Base-by-base conservation (phyloP, 2,888 invertebrate species). In the Heliconius sara region DNA sequence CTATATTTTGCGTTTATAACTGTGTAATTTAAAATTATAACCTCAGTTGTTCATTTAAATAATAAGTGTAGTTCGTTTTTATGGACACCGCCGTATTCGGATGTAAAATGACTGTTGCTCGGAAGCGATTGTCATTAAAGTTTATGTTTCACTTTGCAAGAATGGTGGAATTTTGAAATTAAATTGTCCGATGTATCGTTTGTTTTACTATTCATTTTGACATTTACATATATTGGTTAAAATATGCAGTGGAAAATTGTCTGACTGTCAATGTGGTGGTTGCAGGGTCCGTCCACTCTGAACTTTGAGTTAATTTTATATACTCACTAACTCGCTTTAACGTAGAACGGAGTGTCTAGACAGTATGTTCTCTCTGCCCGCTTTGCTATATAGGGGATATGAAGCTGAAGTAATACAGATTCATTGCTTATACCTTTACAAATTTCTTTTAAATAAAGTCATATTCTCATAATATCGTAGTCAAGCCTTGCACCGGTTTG, bases 81-180 rank as follows among this genome's bases (percentile, higher is more conserved):
- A 85, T 81, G 83, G 81, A 82, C 39, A 16, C 72, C 39, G 67
- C 84, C 85, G 78, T 84, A 82, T 84, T 85, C 82, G 85, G 82
- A 47, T n/a, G 77, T 77, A 19, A 70, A 77, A 63, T 67, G 82
- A 74, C 73, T 65, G 65, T 30, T 66, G 66, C 80, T 60, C 80
- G 70, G 78, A 75, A 71, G 79, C 77, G 67, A 77, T 76, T 30
- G 77, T 74, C 76, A 79, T 82, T 82, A 82, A 81, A 77, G n/a
- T 39, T 74, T 39, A 39, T 43, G 52, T 34, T 67, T 79, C 72
- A 67, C 74, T 79, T 79, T 82, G 80, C 66, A 43, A 66, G 25
- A 72, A 57, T 43, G 47, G 39, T n/a, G 7, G 43, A 25, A 52
- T 30, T 27, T 68, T 25, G 6, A 43, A 34, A 72, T 43, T 72